Percentiles rank a stretch among this genome's conserved stretches.
phyloP scores from a whole-genome alignment of 1,140 invertebrate genomes.

The Heliconius eleuchia region DNA sequence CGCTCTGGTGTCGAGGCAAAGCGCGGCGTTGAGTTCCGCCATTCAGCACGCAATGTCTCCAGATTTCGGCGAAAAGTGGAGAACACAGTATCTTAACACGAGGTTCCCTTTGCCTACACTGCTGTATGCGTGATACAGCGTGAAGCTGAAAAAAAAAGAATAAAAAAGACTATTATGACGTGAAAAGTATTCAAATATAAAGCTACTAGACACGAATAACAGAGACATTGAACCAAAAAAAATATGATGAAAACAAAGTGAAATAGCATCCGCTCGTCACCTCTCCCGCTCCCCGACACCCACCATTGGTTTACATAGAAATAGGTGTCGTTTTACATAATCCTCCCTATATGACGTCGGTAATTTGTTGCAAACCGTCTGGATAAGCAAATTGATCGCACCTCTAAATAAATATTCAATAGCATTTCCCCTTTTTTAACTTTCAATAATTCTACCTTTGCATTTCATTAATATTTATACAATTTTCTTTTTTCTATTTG shows the following conservation, averaged over 20 bases:
- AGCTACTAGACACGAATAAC: background rate
- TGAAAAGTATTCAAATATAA: background rate
- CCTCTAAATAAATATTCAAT: constrained; percentile 67
- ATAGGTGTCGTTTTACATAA: constrained; percentile 79
- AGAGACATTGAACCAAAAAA: constrained; percentile 20
- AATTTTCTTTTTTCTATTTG: background rate
- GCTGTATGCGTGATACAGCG: too few species aligned
- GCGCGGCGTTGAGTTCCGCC: too few species aligned
- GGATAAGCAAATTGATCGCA: constrained; percentile 77
- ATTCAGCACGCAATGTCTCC: too few species aligned
- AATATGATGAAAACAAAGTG: constrained; percentile 27
- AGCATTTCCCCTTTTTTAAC: constrained; percentile 25
- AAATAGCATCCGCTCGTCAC: constrained; percentile 42
- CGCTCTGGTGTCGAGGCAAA: too few species aligned
- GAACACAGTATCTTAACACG: too few species aligned
- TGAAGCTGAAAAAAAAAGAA: too few species aligned
- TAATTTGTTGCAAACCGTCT: constrained; percentile 76
- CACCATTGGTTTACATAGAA: constrained; percentile 79
- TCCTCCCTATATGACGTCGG: constrained; percentile 70
- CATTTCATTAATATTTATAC: background rate
- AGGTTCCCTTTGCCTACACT: too few species aligned
- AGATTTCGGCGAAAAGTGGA: too few species aligned
- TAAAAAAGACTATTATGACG: too few species aligned
- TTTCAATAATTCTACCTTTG: constrained; percentile 22
- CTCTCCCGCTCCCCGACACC: constrained; percentile 58